Evolutionary conservation across 1,140 invertebrate genomes (phyloP).

Genomic region (Chrysomallon squamiferum): DNA sequence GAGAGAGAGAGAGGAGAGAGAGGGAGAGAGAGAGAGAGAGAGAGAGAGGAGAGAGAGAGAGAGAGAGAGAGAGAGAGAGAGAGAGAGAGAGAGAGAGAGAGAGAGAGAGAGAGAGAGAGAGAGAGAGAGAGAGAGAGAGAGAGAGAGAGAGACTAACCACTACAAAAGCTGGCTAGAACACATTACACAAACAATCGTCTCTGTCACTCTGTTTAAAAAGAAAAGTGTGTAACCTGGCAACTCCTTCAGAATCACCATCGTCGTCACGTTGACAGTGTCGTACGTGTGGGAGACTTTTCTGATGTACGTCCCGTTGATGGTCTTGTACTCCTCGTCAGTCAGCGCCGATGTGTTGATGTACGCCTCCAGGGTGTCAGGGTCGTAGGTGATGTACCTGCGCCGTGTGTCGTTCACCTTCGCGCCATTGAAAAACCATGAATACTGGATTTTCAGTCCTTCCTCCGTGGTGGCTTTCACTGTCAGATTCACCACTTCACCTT

Average conservation of each 20-base stretch:
- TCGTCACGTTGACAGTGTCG: neutral
- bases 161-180: no score
- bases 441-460: neutral
- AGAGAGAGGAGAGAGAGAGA: no score
- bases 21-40: no score
- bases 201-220: no score
- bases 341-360: slow-evolving; percentile 2
- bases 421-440: neutral
- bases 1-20: no score
- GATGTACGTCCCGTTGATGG: slow-evolving; percentile 1
- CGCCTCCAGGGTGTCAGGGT: neutral
- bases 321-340: neutral
- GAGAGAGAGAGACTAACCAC: no score
- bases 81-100: no score
- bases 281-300: neutral
- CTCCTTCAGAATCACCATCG: neutral
- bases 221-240: no score
- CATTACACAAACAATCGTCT: no score
- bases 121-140: no score
- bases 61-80: no score
- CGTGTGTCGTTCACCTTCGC: neutral
- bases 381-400: neutral
- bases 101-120: no score
- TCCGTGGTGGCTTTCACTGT: neutral
- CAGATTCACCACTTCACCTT: neutral